These are phyloP conservation scores for Sinodicranocentrus sp. DNA, from an alignment of 2,888 invertebrate species.

Conservation along the genomic window DNA sequence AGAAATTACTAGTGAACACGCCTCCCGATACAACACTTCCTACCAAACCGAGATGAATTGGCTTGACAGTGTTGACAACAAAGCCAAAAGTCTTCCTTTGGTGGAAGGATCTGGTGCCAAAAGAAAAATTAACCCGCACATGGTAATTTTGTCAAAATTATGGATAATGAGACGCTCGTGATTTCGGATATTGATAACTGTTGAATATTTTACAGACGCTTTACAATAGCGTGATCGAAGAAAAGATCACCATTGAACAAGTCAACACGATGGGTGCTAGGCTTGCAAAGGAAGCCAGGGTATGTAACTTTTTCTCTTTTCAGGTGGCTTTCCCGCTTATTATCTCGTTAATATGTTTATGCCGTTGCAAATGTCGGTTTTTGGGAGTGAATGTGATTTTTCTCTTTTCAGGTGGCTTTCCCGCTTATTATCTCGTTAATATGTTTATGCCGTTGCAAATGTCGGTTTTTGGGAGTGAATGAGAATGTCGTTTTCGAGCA, in stretches of 20 bases:
- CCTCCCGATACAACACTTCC: constrained; percentile 93
- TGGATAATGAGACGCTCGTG: background rate
- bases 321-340: constrained; percentile 3
- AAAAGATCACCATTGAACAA: constrained; percentile 92
- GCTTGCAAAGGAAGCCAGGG: constrained; percentile 76
- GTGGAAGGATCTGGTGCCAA: constrained; percentile 82
- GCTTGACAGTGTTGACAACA: constrained; percentile 91
- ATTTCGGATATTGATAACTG: constrained; percentile 8
- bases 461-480: constrained; percentile 26
- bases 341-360: constrained; percentile 3
- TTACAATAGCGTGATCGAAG: constrained; percentile 94
- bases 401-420: constrained; percentile 22
- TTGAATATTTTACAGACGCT: constrained; percentile 85
- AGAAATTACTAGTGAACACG: constrained; percentile 92
- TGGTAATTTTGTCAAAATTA: constrained; percentile 81
- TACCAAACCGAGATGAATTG: constrained; percentile 93
- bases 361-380: background rate
- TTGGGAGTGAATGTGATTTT: constrained; percentile 35
- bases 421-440: background rate
- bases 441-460: constrained; percentile 8
- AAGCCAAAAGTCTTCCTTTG: constrained; percentile 82
- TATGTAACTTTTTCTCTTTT: constrained; percentile 55
- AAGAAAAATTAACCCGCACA: constrained; percentile 88
- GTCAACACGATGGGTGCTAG: constrained; percentile 76
- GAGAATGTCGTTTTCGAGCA: constrained; percentile 35